Evolutionary conservation across 1,140 invertebrate species (phyloP).

Genomic region (Apis florea): DNA sequence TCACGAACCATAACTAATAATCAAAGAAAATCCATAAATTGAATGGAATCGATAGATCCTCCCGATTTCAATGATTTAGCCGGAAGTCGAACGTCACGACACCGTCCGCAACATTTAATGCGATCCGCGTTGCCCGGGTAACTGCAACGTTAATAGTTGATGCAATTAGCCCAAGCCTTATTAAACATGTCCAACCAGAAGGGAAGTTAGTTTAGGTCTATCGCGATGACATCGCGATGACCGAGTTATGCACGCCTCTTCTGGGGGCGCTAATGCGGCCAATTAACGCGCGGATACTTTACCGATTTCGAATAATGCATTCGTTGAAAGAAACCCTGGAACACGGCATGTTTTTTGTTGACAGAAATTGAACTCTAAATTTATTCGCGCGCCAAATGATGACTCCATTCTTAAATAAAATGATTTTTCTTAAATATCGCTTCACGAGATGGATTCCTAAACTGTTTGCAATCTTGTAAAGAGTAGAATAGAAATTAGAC

Average conservation of each 20-base stretch:
- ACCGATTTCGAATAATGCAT: conserved; percentile 30
- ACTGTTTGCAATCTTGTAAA: too few species aligned
- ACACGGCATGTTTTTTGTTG: too few species aligned
- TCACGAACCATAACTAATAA: too few species aligned
- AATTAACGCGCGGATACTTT: conserved; percentile 48
- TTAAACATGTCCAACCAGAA: conserved; percentile 32
- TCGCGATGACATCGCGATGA: conserved; percentile 15
- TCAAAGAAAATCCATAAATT: too few species aligned
- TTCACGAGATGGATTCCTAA: too few species aligned
- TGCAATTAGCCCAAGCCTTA: conserved; percentile 38
- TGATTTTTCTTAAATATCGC: too few species aligned
- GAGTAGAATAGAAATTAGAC: too few species aligned
- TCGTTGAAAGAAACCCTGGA: too few species aligned
- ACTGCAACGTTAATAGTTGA: conserved; percentile 52
- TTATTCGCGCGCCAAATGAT: too few species aligned
- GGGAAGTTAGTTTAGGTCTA: conserved; percentile 13
- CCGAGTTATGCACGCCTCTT: neutral
- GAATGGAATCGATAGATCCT: too few species aligned
- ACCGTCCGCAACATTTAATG: conserved; percentile 32
- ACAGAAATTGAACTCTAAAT: too few species aligned
- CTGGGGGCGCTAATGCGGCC: conserved; percentile 6
- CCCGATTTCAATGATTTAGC: neutral
- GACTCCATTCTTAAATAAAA: too few species aligned
- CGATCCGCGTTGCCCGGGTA: conserved; percentile 32
- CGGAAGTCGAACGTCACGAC: conserved; percentile 9